Percentiles rank a stretch among this genome's conserved stretches.
phyloP scores from a whole-genome alignment of 2,888 invertebrate genomes.

The Iselma pallidipennis region DNA sequence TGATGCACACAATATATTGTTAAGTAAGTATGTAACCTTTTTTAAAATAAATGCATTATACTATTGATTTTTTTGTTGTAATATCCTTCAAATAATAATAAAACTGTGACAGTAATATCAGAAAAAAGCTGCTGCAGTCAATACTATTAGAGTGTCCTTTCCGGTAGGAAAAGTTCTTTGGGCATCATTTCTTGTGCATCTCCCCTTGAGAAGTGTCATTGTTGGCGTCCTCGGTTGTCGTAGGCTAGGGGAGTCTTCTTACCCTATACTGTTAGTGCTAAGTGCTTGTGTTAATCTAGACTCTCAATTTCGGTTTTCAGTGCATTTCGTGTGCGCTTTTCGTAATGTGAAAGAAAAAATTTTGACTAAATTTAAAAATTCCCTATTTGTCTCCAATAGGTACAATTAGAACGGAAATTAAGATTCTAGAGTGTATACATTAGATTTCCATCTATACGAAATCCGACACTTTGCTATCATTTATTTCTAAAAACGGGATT shows the following conservation, averaged over 20 bases:
- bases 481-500: neutral
- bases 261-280: conserved; percentile 52
- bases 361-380: neutral
- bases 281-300: conserved; percentile 52
- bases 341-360: neutral
- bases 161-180: neutral
- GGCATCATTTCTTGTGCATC: neutral
- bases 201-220: conserved; percentile 26
- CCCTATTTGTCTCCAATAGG: neutral
- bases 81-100: too few species aligned
- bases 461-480: neutral
- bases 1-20: conserved; percentile 4
- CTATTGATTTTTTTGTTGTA: conserved; percentile 12
- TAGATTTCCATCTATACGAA: neutral
- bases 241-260: conserved; percentile 15
- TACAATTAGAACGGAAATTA: neutral
- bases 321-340: neutral
- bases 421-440: neutral
- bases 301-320: conserved; percentile 15
- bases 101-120: too few species aligned
- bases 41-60: neutral
- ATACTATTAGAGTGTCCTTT: neutral
- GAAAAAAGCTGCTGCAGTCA: too few species aligned
- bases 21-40: conserved; percentile 18
- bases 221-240: conserved; percentile 11